Evolutionary conservation across 2,113 vertebrate species (phyloP), one percentile per base, ranked within the genome.

Genomic region (Salvelinus fontinalis): DNA sequence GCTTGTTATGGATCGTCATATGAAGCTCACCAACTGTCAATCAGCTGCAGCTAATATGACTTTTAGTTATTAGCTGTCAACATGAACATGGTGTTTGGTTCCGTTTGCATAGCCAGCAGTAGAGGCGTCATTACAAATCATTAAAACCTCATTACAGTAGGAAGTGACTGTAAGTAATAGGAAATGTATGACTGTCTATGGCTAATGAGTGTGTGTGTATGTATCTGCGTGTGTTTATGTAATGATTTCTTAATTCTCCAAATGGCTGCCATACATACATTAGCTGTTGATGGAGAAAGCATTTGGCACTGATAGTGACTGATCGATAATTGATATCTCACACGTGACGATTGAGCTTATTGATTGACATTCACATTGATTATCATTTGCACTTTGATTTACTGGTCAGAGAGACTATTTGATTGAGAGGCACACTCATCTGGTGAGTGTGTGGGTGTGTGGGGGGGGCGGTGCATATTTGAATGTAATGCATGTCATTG

Each of bases 71-170:
- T 54, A 57, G 54, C 66, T 71, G 73, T 73, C 39, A 66, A 60
- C 34, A 34, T 34, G 34, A 34, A 34, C 75, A 39, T 2, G 1
- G 27, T 59, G 74, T 78, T 76, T 69, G 74, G 76, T 79, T 83
- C 68, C 54, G 3, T 48, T 1, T 48, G 74, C 71, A 5, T 14
- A 26, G 75, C 16, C 3, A 5, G 4, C 29, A 72, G 77, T 78
- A 79, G 59, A 73, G 72, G 18, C 81, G 76, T 83, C 74, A 73
- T 84, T 68, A 77, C 62, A 39, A 48, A 77, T 88, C 75, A 88
- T 87, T 87, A 86, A 79, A 81, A 79, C 68, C 75, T 80, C 83
- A 75, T 89, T 75, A 75, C 67, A 3, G 27, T 4, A 24, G 75
- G 57, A 80, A 65, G 77, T 74, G 72, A 73, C 24, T 18, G 0